Evolutionary conservation across 2,888 invertebrate species (phyloP), one percentile per base, ranked within the genome.

Genomic region (Apotomis betuletana): DNA sequence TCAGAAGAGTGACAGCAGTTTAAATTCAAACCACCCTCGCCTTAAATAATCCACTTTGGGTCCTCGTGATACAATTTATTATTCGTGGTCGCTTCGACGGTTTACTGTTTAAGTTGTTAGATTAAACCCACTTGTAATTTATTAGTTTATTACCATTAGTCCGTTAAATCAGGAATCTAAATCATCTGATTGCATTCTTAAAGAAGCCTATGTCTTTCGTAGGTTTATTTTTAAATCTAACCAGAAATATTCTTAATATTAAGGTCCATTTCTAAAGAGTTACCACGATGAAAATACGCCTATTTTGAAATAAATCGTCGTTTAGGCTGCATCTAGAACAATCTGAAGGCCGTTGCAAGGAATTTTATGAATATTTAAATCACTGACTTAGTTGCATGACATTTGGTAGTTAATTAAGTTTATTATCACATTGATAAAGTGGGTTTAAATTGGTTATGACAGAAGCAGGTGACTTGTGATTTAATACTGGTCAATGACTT

Each of bases 331-430:
- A 67, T 64, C 64, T 64, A 65, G 70, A 67, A 38, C 62, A 38
- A n/a, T 36, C 57, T 52, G 61, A 71, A 71, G 71, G 71, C 49
- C 57, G 67, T 10, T 41, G 27, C 58, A 60, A 61, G 41, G 55
- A 67, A 64, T 69, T 54, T 13, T 55, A 70, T 70, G 67, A 70
- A 70, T 70, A 67, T 67, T 67, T 59, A 57, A 49, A 13, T 13
- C 10, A 9, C 27, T 55, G 41, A 51, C 58, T 58, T 59, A 55
- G 41, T 54, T 67, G 38, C 60, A 60, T 49, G 54, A 15, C 5
- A 60, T 49, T 67, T 38, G 9, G 46, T n/a, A 15, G 55, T 12
- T 27, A 55, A 55, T 61, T 54, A 61, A 46, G 8, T 62, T 13
- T 69, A 64, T 64, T 64, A 65, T 49, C 27, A 36, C n/a, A 41